phyloP scores from a whole-genome alignment of 2,888 invertebrate species.

The Drymonia ruficornis region DNA sequence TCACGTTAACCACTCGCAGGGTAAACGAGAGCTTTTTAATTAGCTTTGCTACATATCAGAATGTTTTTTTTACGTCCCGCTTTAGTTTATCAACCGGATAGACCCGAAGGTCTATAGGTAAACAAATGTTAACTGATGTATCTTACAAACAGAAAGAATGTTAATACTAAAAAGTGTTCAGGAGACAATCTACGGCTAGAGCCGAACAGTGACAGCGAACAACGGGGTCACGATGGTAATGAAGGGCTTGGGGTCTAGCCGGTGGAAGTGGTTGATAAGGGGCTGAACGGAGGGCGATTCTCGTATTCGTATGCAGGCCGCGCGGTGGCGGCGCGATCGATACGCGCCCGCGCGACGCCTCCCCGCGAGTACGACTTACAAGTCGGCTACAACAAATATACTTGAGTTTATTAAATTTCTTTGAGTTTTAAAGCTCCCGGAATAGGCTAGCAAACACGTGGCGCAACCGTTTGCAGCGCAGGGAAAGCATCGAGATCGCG shows the following conservation, averaged over 20 bases:
- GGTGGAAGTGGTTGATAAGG: slow-evolving; percentile 74
- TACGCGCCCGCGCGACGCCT: slow-evolving; percentile 82
- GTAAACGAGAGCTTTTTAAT: slow-evolving; percentile 59
- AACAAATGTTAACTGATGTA: no score
- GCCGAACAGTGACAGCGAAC: slow-evolving; percentile 59
- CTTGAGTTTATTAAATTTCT: slow-evolving; percentile 61
- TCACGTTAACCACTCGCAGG: slow-evolving; percentile 54
- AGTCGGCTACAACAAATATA: slow-evolving; percentile 67
- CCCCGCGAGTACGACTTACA: slow-evolving; percentile 61
- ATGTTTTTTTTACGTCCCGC: background rate
- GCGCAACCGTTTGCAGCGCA: background rate
- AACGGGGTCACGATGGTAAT: slow-evolving; percentile 67
- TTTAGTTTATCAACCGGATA: background rate
- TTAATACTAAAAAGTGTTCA: no score
- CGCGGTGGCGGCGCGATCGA: slow-evolving; percentile 75
- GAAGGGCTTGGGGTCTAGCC: slow-evolving; percentile 67
- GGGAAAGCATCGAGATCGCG: slow-evolving; percentile 1
- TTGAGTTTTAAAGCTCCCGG: slow-evolving; percentile 27
- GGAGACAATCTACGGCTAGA: slow-evolving; percentile 17
- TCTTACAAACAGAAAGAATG: no score
- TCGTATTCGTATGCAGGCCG: slow-evolving; percentile 82
- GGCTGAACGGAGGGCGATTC: slow-evolving; percentile 74
- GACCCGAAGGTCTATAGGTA: no score
- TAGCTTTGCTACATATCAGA: background rate
- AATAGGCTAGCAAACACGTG: background rate